Base-by-base conservation (phyloP, 2,797 vertebrate genomes). In the Leptodactylus fallax region DNA sequence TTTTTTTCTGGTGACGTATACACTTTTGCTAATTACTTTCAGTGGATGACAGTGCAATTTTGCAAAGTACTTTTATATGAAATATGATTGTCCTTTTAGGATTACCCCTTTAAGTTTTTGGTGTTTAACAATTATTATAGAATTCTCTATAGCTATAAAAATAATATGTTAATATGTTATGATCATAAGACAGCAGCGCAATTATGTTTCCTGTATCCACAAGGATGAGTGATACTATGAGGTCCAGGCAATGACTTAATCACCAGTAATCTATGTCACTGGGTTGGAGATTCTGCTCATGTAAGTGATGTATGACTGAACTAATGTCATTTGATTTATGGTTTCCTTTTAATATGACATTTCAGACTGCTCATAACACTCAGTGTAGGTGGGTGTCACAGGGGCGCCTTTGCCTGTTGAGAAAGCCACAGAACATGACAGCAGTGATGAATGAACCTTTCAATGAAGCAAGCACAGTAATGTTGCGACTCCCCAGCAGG, bases 241-340 rank as follows among this genome's bases (percentile, higher is more conserved):
- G 27, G 67, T 58, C 53, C 53, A 16, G 45, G 53, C 16, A 60
- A 84, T 84, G 69, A 63, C 56, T 85, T 63, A 77, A 85, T 85
- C 72, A 77, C 71, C 16, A 63, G 71, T 47, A 65, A 14, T 65
- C 47, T 25, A 25, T 61, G 83, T 25, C 45, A 17, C 51, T 61
- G 45, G 82, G 27, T 23, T 58, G 21, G 51, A 16, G 36, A 63
- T 60, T 7, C 36, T 60, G 72, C 72, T 63, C 71, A 76, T 77
- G 19, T 13, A 36, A 16, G 53, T 85, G 83, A 76, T 85, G 60
- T 77, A 61, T 63, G 72, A 85, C 56, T 51, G 45, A 65, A 61
- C 71, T 77, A 85, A 85, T 85, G 83, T 27, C 10, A 27, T 65
- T 21, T 85, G 83, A 78, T 85, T 85, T 53, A 85, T 85, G 83